Evolutionary conservation across 2,888 invertebrate species (phyloP), one percentile per base, ranked within the genome.

Genomic region (Chalcis sispes): DNA sequence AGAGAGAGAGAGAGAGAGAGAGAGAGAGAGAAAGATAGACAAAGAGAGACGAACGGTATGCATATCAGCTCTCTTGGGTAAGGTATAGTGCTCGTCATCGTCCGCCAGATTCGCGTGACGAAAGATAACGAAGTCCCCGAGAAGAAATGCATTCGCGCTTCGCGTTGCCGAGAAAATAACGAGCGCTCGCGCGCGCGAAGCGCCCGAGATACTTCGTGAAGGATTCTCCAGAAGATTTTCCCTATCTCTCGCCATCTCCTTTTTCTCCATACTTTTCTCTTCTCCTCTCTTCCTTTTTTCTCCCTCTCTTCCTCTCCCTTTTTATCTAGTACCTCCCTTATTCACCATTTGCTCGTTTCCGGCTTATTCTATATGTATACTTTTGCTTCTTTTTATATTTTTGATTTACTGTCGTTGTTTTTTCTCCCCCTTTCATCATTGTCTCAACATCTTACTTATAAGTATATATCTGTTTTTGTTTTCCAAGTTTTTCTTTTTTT

Each of bases 41-140:
- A 36, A 36, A 36, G 5, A 20, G 20, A 7, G n/a, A 25, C 23
- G 52, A 4, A 29, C 7, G 56, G 40, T 42, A 66, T 61, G 42
- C 58, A 66, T 54, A 61, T 48, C 42, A 73, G 73, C 54, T 66
- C 40, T 20, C 15, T 20, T 52, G 52, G 27, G 42, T 15, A n/a
- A 42, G 50, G 4, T 18, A 46, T 3, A 8, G 32, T 32, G 32
- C 0, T n/a, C 36, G 61, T n/a, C n/a, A 3, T 29, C 69, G 29
- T 32, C 27, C 29, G 66, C 40, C 56, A 62, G 54, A 52, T 77
- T 78, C 75, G 65, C 75, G 54, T 69, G 77, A 75, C 46, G 72
- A 72, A 75, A 78, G 71, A 78, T 78, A 78, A 79, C 79, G 71
- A 78, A 78, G 78, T 77, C 69, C 25, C 15, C 56, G 18, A 50